phyloP scores from a whole-genome alignment of 2,113 vertebrate genomes.

The Corythoichthys intestinalis region DNA sequence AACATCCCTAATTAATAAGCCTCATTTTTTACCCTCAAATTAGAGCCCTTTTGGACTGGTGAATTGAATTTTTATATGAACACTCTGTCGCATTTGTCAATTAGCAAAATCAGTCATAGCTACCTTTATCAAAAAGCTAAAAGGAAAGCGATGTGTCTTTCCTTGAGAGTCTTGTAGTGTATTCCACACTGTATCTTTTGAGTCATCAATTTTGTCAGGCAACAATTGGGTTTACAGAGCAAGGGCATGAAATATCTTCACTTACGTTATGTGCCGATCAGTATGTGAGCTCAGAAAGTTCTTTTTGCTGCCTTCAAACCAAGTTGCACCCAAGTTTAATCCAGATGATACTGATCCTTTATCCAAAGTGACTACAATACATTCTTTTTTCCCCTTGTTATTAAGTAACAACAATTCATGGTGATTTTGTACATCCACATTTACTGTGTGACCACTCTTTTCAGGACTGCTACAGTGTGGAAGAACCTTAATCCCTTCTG shows the following conservation, averaged over 20 bases:
- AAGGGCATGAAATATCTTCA: not conserved
- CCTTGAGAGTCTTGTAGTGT: not conserved
- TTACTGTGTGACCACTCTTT: constrained; percentile 6
- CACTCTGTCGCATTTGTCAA: not conserved
- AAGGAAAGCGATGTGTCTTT: not conserved
- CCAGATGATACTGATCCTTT: not conserved
- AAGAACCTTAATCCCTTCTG: constrained; percentile 88
- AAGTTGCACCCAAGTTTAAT: not conserved
- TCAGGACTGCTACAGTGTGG: constrained; percentile 86
- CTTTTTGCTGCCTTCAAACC: not conserved
- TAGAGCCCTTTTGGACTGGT: not conserved
- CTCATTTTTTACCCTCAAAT: not conserved
- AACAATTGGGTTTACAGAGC: not conserved
- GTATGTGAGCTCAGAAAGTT: not conserved
- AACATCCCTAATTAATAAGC: too few species aligned
- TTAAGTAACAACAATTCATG: not conserved
- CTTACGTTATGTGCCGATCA: not conserved
- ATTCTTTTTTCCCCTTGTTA: not conserved
- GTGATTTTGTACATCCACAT: not conserved
- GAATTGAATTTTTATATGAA: not conserved
- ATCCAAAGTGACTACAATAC: not conserved
- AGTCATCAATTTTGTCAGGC: not conserved
- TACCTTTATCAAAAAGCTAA: not conserved
- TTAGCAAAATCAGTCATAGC: not conserved
- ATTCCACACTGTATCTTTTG: not conserved